These are phyloP conservation scores for Chrosomus eos DNA, from an alignment of 2,797 vertebrate genomes.

Conservation along the genomic window DNA sequence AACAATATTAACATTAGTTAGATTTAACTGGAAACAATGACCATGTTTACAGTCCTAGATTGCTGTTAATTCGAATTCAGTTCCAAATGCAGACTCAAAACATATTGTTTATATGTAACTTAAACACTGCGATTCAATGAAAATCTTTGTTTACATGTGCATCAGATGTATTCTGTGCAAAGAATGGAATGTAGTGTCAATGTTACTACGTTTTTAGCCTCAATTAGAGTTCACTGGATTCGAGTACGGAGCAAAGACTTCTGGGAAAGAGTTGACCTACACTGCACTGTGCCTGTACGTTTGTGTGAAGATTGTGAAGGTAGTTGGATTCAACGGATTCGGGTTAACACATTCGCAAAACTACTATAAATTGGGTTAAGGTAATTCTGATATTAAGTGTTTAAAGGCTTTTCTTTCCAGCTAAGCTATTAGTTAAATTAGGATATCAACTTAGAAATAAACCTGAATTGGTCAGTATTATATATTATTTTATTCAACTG, in stretches of 20 bases:
- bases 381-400: neutral
- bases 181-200: neutral
- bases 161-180: neutral
- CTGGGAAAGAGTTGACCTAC: neutral
- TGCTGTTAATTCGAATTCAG: constrained; percentile 12
- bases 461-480: neutral
- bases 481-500: neutral
- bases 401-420: neutral
- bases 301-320: neutral
- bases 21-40: constrained; percentile 6
- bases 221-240: neutral
- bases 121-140: neutral
- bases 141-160: neutral
- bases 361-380: neutral
- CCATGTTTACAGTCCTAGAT: constrained; percentile 10
- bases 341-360: neutral
- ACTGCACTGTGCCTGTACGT: neutral
- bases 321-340: neutral
- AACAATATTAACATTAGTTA: constrained; percentile 27
- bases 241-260: neutral
- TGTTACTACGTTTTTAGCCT: neutral
- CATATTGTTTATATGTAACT: constrained; percentile 9
- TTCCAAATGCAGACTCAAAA: constrained; percentile 12
- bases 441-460: neutral
- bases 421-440: neutral